Evolutionary conservation across 2,888 invertebrate species (phyloP), one percentile per base, ranked within the genome.

Genomic region (Trichacis sp.): DNA sequence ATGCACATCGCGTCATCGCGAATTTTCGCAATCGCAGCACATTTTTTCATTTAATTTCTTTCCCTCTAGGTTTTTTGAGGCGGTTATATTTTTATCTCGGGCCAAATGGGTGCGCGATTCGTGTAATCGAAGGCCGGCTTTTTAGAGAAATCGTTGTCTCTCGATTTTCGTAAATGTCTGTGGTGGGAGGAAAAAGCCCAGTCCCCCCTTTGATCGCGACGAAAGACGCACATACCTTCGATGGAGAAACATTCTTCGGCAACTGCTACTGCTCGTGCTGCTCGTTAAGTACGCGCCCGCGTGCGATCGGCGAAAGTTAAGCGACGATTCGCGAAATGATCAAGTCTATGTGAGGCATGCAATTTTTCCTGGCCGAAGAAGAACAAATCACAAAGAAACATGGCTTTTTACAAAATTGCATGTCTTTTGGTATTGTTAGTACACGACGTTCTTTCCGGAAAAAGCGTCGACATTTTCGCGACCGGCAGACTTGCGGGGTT

Each of bases 381-480:
- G 30, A 29, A n/a, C n/a, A n/a, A 60, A 52, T 58, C 45, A 36
- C 12, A 45, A 29, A 20, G 48, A 56, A 17, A n/a, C n/a, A 73
- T 73, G 73, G 63, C 59, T 49, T 40, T 55, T 51, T 56, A 62
- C 49, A 40, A 20, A n/a, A 29, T 56, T 5, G 61, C 57, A 40
- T 63, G 48, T 19, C 17, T 69, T 58, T 56, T 63, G 4, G 18
- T 64, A 5, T 46, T 64, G 4, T 30, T 55, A 8, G 14, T 45
- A n/a, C 45, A 55, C 18, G 19, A 36, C n/a, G 18, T 12, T 33
- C 33, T 50, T 15, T 46, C 46, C 5, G 68, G 69, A 0, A 76
- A 80, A 19, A 58, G 74, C 14, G 77, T 83, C 43, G 73, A 82
- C 43, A 59, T 83, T n/a, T 29, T 78, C 9, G 50, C 73, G 0